These are phyloP conservation scores for Enteromius paludinosus DNA, from an alignment of 2,797 vertebrate species.

Conservation along the genomic window DNA sequence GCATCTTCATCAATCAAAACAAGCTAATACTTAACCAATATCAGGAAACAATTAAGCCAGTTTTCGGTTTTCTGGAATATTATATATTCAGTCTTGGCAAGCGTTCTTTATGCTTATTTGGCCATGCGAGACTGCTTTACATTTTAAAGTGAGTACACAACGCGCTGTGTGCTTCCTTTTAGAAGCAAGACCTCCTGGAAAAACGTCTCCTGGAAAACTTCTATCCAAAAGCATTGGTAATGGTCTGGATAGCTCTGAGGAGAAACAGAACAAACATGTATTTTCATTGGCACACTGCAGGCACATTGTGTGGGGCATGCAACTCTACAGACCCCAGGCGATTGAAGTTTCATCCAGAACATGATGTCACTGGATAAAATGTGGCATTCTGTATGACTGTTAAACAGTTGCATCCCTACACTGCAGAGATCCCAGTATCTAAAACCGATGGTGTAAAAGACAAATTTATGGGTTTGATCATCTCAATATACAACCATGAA, in stretches of 20 bases:
- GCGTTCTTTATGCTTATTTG: not conserved
- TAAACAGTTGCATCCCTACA: slow-evolving; percentile 11
- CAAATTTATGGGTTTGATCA: not conserved
- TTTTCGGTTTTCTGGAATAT: not conserved
- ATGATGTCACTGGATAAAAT: slow-evolving; percentile 26
- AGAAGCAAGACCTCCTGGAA: slow-evolving; percentile 22
- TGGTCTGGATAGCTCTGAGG: slow-evolving; percentile 42
- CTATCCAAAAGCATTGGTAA: slow-evolving; percentile 25
- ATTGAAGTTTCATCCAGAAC: slow-evolving; percentile 26
- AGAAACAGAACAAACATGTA: slow-evolving; percentile 38
- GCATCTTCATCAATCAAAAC: not conserved
- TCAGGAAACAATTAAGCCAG: not conserved
- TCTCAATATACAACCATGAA: not conserved
- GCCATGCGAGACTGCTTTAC: not conserved
- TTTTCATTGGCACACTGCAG: slow-evolving; percentile 39
- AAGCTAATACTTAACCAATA: not conserved
- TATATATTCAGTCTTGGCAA: slow-evolving; percentile 1
- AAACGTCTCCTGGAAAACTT: slow-evolving; percentile 38
- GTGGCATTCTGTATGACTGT: slow-evolving; percentile 28
- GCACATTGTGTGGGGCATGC: slow-evolving; percentile 42
- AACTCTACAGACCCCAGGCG: slow-evolving; percentile 10
- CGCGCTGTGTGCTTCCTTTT: slow-evolving; percentile 61
- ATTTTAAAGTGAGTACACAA: slow-evolving; percentile 48
- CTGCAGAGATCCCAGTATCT: slow-evolving; percentile 7
- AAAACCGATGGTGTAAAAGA: not conserved